phyloP scores from a whole-genome alignment of 2,888 invertebrate genomes.

The Andrena fulva region DNA sequence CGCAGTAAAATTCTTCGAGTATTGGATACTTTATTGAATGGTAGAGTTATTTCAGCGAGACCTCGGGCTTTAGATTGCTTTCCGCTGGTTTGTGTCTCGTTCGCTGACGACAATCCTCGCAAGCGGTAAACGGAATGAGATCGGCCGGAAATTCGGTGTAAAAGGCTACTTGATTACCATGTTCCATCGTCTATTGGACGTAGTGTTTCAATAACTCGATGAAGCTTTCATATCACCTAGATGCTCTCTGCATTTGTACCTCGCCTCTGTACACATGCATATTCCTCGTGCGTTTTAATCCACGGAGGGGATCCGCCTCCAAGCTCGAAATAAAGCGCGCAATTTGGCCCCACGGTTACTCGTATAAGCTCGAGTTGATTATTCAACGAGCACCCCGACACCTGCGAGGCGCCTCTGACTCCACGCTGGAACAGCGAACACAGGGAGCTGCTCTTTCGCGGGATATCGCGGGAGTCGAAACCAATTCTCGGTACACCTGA shows the following conservation, averaged over 20 bases:
- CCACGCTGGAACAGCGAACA: not conserved
- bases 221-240: not conserved
- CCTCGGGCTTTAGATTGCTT: too few species aligned
- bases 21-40: too few species aligned
- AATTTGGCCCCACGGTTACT: constrained; percentile 29
- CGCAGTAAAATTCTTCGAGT: too few species aligned
- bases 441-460: not conserved
- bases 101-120: too few species aligned
- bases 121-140: not conserved
- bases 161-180: not conserved
- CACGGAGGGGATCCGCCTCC: not conserved
- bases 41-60: too few species aligned
- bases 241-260: not conserved
- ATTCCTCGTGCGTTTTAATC: constrained; percentile 3
- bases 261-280: not conserved
- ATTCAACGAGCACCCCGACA: constrained; percentile 39
- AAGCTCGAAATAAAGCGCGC: constrained; percentile 17
- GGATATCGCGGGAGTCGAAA: constrained; percentile 8
- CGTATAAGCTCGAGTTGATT: constrained; percentile 44
- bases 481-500: constrained; percentile 15
- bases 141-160: not conserved
- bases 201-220: not conserved
- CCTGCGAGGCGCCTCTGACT: not conserved
- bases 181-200: not conserved
- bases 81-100: too few species aligned